Conservation (phyloP, 2,888 invertebrate genomes). For the Polydrusus tereticollis region DNA sequence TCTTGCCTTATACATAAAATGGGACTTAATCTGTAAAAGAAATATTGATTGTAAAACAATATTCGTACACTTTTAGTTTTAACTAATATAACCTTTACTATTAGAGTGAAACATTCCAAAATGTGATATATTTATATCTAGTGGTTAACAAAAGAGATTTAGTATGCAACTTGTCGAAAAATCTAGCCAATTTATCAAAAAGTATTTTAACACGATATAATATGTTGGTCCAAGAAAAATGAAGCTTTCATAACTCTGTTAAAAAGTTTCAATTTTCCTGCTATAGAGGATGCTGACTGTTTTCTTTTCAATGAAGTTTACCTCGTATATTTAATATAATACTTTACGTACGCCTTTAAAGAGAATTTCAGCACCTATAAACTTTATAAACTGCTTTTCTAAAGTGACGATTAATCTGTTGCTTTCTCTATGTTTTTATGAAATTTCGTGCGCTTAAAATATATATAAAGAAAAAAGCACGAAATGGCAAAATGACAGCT, state of each 20-base stretch:
- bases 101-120: constrained; percentile 46
- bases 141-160: constrained; percentile 38
- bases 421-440: too few relatives aligned
- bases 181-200: neutral
- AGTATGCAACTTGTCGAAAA: constrained; percentile 44
- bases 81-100: constrained; percentile 19
- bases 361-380: neutral
- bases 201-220: neutral
- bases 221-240: constrained; percentile 4
- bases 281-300: neutral
- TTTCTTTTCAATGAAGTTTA: neutral
- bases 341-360: neutral
- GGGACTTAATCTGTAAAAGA: neutral
- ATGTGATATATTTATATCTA: constrained; percentile 47
- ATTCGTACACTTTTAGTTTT: constrained; percentile 20
- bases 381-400: too few relatives aligned
- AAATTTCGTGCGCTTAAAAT: too few relatives aligned
- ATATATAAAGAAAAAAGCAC: too few relatives aligned
- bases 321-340: constrained; percentile 10
- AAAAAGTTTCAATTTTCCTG: neutral
- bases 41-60: constrained; percentile 32
- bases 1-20: neutral
- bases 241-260: neutral
- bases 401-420: too few relatives aligned
- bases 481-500: too few relatives aligned